Conservation (phyloP, 1,140 invertebrate genomes). For the Cepaea nemoralis region DNA sequence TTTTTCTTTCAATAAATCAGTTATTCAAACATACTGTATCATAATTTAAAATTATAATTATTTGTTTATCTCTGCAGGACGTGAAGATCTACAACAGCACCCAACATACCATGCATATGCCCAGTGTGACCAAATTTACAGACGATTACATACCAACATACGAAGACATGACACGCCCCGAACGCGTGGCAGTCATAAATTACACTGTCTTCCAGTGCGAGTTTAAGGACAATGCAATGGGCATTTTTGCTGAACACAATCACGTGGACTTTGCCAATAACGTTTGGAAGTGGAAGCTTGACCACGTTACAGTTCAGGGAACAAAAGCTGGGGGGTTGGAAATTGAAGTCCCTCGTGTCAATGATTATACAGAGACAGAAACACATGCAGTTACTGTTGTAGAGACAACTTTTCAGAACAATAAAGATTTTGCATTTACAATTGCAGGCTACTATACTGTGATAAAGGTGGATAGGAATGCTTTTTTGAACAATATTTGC, state of each 20-base stretch:
- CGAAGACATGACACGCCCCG: conserved; percentile 69
- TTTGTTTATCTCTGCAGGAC: conserved; percentile 24
- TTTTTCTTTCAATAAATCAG: too few relatives aligned
- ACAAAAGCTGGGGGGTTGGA: conserved; percentile 82
- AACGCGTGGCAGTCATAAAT: conserved; percentile 69
- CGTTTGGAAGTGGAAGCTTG: conserved; percentile 70
- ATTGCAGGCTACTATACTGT: conserved; percentile 89
- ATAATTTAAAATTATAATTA: too few relatives aligned
- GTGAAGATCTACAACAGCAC: conserved; percentile 56
- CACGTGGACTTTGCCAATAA: conserved; percentile 72
- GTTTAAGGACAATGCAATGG: conserved; percentile 61
- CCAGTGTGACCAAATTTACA: conserved; percentile 69
- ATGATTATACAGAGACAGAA: conserved; percentile 56
- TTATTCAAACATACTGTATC: too few relatives aligned
- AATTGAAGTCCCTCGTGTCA: conserved; percentile 75
- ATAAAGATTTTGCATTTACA: conserved; percentile 65
- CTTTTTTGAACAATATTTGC: conserved; percentile 88
- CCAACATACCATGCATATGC: conserved; percentile 66
- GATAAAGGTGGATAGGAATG: conserved; percentile 83
- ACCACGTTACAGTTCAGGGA: conserved; percentile 84
- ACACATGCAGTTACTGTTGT: conserved; percentile 65
- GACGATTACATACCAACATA: conserved; percentile 68
- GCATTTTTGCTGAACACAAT: conserved; percentile 69
- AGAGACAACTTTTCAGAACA: conserved; percentile 59
- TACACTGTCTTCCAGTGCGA: conserved; percentile 62